Evolutionary conservation across 1,140 invertebrate genomes (phyloP).

Genomic region (Harlomillsia oculata): DNA sequence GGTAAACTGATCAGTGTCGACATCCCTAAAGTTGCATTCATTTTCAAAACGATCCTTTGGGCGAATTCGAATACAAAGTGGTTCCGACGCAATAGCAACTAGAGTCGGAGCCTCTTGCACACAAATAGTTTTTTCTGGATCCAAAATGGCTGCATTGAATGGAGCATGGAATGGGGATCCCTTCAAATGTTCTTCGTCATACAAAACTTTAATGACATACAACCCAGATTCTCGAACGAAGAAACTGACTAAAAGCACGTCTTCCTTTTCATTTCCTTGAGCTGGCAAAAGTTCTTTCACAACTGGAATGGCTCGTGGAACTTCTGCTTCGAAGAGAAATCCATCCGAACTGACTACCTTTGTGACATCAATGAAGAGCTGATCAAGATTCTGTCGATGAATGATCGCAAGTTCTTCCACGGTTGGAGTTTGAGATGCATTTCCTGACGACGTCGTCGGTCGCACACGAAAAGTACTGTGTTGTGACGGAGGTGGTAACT

Average conservation of each 20-base stretch:
- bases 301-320: background rate
- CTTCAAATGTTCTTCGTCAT: constrained; percentile 13
- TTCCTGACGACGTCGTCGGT: no score
- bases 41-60: constrained; percentile 30
- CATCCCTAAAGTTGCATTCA: constrained; percentile 20
- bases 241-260: constrained; percentile 21
- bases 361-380: constrained; percentile 1
- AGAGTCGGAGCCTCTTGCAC: constrained; percentile 26
- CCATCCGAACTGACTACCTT: background rate
- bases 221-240: constrained; percentile 27
- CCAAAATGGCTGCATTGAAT: constrained; percentile 20
- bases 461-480: no score
- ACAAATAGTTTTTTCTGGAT: constrained; percentile 20
- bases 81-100: background rate
- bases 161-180: constrained; percentile 21
- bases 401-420: background rate
- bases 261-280: background rate
- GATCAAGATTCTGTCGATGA: background rate
- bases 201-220: constrained; percentile 25
- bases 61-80: constrained; percentile 9
- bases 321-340: no score
- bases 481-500: no score
- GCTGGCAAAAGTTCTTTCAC: constrained; percentile 4
- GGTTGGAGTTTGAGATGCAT: no score
- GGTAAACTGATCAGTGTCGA: constrained; percentile 11